Evolutionary conservation across 2,797 vertebrate species (phyloP).

Genomic region (Hyperoplus lanceolatus): DNA sequence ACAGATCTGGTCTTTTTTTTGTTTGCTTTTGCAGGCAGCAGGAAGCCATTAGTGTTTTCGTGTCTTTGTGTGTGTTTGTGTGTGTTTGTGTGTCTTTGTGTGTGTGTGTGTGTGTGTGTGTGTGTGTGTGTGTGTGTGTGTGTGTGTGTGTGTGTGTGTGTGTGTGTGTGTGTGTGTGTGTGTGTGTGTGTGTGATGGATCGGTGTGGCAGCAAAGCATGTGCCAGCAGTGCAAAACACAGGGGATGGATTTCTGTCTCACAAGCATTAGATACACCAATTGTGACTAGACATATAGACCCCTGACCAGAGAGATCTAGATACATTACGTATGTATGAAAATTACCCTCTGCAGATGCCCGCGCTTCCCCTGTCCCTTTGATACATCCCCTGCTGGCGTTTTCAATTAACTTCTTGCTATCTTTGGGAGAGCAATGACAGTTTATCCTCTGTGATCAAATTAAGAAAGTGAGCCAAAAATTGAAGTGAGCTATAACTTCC

Average conservation of each 20-base stretch:
- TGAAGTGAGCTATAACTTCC: slow-evolving; percentile 50
- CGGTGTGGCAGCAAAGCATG: slow-evolving; percentile 3
- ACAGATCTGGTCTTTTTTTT: not conserved
- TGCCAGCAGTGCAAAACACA: slow-evolving; percentile 24
- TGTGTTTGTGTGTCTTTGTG: too few relatives aligned
- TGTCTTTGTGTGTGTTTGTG: not conserved
- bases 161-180: too few relatives aligned
- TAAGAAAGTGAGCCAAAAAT: slow-evolving; percentile 58
- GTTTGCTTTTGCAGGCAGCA: slow-evolving; percentile 18
- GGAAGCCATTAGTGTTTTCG: slow-evolving; percentile 15
- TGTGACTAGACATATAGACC: slow-evolving; percentile 26
- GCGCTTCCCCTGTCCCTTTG: slow-evolving; percentile 44
- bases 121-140: too few relatives aligned
- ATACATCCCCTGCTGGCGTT: slow-evolving; percentile 65
- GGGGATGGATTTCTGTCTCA: slow-evolving; percentile 73
- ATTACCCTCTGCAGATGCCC: slow-evolving; percentile 24
- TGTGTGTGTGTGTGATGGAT: slow-evolving; percentile 29
- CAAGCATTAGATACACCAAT: slow-evolving; percentile 26
- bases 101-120: too few relatives aligned
- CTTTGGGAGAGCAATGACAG: slow-evolving; percentile 67
- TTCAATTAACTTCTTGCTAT: slow-evolving; percentile 79
- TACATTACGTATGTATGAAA: slow-evolving; percentile 21
- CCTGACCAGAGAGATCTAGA: slow-evolving; percentile 27
- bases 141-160: too few relatives aligned
- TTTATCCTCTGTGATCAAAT: slow-evolving; percentile 68